These are phyloP conservation scores for Ailuropoda melanoleuca DNA, from an alignment of 2,113 vertebrate species.

Conservation along the genomic window DNA sequence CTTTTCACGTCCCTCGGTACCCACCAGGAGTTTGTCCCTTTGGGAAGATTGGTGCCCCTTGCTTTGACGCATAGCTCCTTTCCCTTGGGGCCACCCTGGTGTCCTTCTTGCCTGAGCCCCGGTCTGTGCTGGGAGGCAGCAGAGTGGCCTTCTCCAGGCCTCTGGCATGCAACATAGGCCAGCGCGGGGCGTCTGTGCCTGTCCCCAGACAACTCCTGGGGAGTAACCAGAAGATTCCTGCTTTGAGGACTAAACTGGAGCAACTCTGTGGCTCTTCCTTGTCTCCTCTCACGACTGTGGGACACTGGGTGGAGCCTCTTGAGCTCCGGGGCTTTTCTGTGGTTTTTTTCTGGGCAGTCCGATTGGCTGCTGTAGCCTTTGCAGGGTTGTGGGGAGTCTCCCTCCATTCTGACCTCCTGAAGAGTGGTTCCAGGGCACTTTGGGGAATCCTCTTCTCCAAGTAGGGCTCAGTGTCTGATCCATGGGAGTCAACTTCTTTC, in stretches of 20 bases:
- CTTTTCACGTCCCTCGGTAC: constrained; percentile 66
- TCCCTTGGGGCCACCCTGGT: constrained; percentile 73
- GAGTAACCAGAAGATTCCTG: constrained; percentile 75
- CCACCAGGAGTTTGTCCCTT: constrained; percentile 69
- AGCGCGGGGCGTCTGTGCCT: neutral
- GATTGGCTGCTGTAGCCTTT: constrained; percentile 72
- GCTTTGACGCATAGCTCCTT: constrained; percentile 80
- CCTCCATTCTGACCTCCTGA: constrained; percentile 77
- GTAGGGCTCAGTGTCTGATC: constrained; percentile 79
- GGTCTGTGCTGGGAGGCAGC: constrained; percentile 37
- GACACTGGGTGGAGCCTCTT: constrained; percentile 61
- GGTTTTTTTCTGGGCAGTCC: constrained; percentile 59
- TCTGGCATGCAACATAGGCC: neutral
- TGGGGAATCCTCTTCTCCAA: constrained; percentile 52
- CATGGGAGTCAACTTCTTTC: constrained; percentile 91
- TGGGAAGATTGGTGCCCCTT: constrained; percentile 82
- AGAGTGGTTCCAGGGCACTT: constrained; percentile 83
- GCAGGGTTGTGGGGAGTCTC: constrained; percentile 81
- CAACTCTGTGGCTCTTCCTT: constrained; percentile 66
- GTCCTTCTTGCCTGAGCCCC: neutral
- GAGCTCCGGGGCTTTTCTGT: constrained; percentile 54
- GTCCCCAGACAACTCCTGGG: constrained; percentile 68
- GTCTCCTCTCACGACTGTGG: constrained; percentile 32
- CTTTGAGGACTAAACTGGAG: constrained; percentile 72
- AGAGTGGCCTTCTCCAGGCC: constrained; percentile 66